These are phyloP conservation scores for Plecturocebus donacophilus DNA, from an alignment of 2,113 vertebrate genomes.

Conservation along the genomic window DNA sequence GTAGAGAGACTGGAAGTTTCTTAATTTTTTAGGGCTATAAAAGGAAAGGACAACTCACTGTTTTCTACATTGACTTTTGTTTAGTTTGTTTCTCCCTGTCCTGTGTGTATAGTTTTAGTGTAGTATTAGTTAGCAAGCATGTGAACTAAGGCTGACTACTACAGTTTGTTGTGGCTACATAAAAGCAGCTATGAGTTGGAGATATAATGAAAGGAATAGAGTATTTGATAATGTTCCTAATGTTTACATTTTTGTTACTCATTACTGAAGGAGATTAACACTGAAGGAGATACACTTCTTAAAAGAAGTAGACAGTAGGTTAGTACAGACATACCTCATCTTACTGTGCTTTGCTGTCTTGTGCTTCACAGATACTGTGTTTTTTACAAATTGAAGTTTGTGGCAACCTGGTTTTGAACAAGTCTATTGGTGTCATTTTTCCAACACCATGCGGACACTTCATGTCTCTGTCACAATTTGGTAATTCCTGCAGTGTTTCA, in stretches of 20 bases:
- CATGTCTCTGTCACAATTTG: background rate
- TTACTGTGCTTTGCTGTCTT: background rate
- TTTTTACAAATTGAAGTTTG: background rate
- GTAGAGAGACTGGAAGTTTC: background rate
- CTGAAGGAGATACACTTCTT: background rate
- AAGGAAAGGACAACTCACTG: background rate
- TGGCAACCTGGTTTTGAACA: background rate
- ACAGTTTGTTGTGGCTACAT: conserved; percentile 1
- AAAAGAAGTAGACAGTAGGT: background rate
- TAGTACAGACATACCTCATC: background rate
- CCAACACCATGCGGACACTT: background rate
- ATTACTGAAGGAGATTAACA: background rate
- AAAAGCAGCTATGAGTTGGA: background rate
- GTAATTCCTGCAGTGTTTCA: background rate
- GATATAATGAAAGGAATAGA: conserved; percentile 1
- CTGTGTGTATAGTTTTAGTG: background rate
- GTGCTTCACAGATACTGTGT: background rate
- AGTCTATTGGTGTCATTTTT: background rate
- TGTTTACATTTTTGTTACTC: background rate
- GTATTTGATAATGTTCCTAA: background rate
- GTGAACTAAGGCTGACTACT: background rate
- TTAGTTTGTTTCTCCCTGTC: conserved; percentile 12
- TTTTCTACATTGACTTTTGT: background rate
- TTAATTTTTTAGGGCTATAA: background rate
- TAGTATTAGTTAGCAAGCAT: conserved; percentile 6